These are phyloP conservation scores for Panulirus ornatus DNA, from an alignment of 1,140 invertebrate species.

Conservation along the genomic window DNA sequence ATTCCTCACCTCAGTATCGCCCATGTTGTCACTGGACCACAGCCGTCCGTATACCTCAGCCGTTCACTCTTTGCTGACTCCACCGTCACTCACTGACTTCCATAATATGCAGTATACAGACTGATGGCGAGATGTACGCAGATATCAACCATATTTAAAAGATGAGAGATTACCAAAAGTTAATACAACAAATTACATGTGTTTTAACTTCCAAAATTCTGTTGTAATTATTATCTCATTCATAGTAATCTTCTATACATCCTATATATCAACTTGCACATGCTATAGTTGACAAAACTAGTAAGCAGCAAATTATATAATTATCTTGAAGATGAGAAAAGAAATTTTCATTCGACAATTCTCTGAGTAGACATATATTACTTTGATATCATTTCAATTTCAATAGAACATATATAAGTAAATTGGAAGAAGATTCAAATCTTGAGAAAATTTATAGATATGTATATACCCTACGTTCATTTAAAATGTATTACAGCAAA, in stretches of 20 bases:
- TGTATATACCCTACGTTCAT: no score
- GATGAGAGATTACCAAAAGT: background rate
- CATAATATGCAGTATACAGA: background rate
- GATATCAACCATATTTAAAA: background rate
- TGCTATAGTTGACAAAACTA: no score
- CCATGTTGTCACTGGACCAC: constrained; percentile 52
- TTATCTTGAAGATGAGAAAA: no score
- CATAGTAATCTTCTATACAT: background rate
- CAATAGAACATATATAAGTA: background rate
- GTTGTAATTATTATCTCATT: background rate
- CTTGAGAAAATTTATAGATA: background rate
- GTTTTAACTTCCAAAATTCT: background rate
- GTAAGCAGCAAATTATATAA: no score
- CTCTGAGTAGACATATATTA: background rate
- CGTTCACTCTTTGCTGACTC: background rate
- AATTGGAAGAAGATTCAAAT: background rate
- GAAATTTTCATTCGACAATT: background rate
- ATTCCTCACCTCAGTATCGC: constrained; percentile 57
- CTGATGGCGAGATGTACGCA: background rate
- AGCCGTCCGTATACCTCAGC: background rate
- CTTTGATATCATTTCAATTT: background rate
- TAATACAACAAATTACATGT: background rate
- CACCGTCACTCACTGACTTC: background rate
- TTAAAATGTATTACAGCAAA: background rate
- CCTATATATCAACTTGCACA: background rate